phyloP scores from a whole-genome alignment of 2,888 invertebrate species.

The Hemithea aestivaria region DNA sequence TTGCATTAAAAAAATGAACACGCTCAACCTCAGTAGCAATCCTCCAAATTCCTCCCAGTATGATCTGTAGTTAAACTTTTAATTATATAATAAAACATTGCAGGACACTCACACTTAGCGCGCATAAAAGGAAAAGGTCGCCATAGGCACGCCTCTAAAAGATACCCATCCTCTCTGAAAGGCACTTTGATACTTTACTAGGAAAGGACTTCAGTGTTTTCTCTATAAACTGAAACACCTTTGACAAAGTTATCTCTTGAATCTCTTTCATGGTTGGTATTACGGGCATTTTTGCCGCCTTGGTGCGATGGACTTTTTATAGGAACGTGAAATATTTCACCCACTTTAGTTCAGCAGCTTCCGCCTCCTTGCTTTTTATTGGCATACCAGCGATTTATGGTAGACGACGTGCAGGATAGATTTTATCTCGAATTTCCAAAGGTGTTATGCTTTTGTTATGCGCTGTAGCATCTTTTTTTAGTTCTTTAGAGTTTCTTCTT shows the following conservation, averaged over 20 bases:
- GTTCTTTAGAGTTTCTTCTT: no score
- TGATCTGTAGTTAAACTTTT: slow-evolving; percentile 5
- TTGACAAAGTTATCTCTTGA: slow-evolving; percentile 52
- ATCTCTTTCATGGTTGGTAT: slow-evolving; percentile 49
- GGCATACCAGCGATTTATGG: slow-evolving; percentile 17
- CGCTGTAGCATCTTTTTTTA: background rate
- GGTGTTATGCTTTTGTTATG: background rate
- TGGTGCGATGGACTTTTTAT: slow-evolving; percentile 22
- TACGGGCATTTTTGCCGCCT: slow-evolving; percentile 22
- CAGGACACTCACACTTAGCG: slow-evolving; percentile 2
- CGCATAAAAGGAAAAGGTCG: slow-evolving; percentile 31
- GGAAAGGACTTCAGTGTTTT: slow-evolving; percentile 39
- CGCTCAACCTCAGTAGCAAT: background rate
- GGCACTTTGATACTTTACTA: slow-evolving; percentile 38
- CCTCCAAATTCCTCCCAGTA: background rate
- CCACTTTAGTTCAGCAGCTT: slow-evolving; percentile 26
- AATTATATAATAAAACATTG: slow-evolving; percentile 20
- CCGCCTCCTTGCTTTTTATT: slow-evolving; percentile 20
- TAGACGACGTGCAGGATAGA: slow-evolving; percentile 21
- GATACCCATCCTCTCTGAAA: slow-evolving; percentile 43
- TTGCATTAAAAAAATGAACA: no score
- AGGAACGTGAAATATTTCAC: slow-evolving; percentile 29
- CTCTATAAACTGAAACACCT: slow-evolving; percentile 47
- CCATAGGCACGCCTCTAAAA: slow-evolving; percentile 30
- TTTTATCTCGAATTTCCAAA: slow-evolving; percentile 6